Evolutionary conservation across 2,888 invertebrate species (phyloP), one percentile per base, ranked within the genome.

Genomic region (Papilio gigon): DNA sequence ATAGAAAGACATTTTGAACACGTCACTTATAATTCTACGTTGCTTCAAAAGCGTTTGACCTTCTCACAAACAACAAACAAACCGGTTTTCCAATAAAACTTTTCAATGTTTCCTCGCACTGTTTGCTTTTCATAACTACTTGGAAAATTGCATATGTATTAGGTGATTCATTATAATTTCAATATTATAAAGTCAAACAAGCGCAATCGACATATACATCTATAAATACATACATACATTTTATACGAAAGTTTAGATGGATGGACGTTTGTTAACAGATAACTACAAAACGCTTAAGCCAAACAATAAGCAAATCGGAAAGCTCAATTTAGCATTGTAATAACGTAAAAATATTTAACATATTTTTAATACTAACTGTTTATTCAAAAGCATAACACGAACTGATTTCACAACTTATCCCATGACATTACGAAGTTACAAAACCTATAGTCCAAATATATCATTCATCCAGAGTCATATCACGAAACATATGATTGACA

Each of bases 31-130:
- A 53, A n/a, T 4, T 53, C 53, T 27, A 53, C 27, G 53, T 59
- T 22, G n/a, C 6, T 37, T 59, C 22, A 37, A 58, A 59, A 42
- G 20, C 40, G 20, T 37, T 22, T 17, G 27, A 37, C 50, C 37
- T n/a, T 47, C 61, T 20, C 27, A 53, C 40, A 53, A 59, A 58
- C 65, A 59, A 61, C 67, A 61, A 67, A 67, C 66, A 60, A 67
- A 58, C 30, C 40, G 50, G 53, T 67, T 62, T 67, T 67, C 67
- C 44, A 68, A 68, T 68, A 58, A 63, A 68, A 68, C 67, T 68
- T 65, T 63, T 63, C 56, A 68, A 25, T 63, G 62, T 42, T 62
- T 63, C n/a, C 42, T 17, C 35, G 40, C 30, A 56, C 42, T 44
- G 35, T 68, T 63, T 68, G 67, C 67, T 61, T 67, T 60, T 53